Evolutionary conservation across 2,113 vertebrate species (phyloP).

Genomic region (Mobula birostris): DNA sequence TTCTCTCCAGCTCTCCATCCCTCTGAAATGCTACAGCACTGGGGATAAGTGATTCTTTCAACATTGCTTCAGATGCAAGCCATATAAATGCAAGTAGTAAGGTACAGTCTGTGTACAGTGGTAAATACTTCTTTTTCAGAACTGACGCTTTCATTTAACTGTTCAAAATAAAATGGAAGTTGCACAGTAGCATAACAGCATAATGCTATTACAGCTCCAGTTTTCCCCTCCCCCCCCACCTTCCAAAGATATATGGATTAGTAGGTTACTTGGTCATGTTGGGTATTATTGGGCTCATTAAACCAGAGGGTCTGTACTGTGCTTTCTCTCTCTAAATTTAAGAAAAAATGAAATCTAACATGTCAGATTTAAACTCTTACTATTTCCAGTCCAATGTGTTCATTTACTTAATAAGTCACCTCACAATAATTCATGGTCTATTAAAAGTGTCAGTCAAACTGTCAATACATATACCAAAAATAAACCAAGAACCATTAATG

Average conservation of each 20-base stretch:
- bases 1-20: too few relatives aligned
- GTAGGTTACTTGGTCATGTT: too few relatives aligned
- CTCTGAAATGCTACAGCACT: neutral
- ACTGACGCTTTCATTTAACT: neutral
- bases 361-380: neutral
- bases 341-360: neutral
- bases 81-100: neutral
- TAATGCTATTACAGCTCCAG: too few relatives aligned
- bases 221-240: too few relatives aligned
- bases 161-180: neutral
- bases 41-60: neutral
- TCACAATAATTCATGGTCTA: neutral
- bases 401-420: neutral
- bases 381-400: neutral
- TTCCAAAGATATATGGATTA: too few relatives aligned
- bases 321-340: too few relatives aligned
- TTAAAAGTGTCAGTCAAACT: neutral
- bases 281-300: too few relatives aligned
- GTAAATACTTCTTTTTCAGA: neutral
- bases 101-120: too few relatives aligned
- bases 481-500: neutral
- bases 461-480: neutral
- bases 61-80: neutral
- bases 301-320: too few relatives aligned
- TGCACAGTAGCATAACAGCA: too few relatives aligned